Conservation (phyloP, 2,797 vertebrate genomes). For the Aeoliscus strigatus region DNA sequence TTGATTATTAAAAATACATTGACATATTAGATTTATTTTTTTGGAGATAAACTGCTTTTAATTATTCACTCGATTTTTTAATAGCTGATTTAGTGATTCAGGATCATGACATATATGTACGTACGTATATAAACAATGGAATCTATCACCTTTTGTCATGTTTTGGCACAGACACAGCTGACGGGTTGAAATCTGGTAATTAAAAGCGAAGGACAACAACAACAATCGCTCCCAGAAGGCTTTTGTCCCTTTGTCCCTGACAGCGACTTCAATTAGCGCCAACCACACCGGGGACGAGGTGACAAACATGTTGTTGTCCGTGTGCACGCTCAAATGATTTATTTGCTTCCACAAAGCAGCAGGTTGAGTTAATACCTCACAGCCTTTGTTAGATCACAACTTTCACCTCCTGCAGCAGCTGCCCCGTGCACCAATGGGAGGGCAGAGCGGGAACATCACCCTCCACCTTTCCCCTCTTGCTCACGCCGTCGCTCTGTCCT, state of each 20-base stretch:
- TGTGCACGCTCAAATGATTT: conserved; percentile 26
- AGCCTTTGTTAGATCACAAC: conserved; percentile 37
- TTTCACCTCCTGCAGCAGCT: too few species aligned
- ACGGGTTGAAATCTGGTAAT: conserved; percentile 10
- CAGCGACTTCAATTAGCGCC: conserved; percentile 33
- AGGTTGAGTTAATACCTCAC: conserved; percentile 44
- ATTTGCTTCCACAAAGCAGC: conserved; percentile 33
- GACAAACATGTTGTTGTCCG: conserved; percentile 64
- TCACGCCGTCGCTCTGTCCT: conserved; percentile 28
- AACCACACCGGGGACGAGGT: conserved; percentile 38
- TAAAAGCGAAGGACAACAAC: conserved; percentile 3
- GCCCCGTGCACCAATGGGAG: conserved; percentile 65
- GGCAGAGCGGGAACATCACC: background rate
- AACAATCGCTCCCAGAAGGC: conserved; percentile 22
- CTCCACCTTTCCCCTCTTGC: conserved; percentile 28
- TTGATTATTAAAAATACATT: too few species aligned
- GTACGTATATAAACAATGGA: conserved; percentile 36
- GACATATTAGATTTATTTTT: too few species aligned
- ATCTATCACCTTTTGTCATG: conserved; percentile 29
- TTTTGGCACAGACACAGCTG: conserved; percentile 4
- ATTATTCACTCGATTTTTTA: too few species aligned
- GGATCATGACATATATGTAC: too few species aligned
- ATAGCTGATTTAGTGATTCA: too few species aligned
- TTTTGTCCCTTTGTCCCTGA: conserved; percentile 48
- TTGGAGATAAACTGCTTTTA: too few species aligned